Conservation (phyloP, 2,113 vertebrate genomes). For the Dolichotis patagonum region DNA sequence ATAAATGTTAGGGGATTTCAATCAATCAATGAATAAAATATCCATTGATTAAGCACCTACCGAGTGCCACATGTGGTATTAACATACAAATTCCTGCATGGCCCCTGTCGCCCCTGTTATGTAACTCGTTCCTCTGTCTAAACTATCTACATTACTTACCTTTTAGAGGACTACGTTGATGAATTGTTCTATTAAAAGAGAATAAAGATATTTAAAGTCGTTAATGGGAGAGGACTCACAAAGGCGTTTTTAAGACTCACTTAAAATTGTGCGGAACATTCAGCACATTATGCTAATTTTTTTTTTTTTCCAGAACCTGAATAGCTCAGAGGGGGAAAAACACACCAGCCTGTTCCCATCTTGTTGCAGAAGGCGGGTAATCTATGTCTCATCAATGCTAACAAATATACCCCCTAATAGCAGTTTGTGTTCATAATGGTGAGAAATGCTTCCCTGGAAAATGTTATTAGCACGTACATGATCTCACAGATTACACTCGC, state of each 20-base stretch:
- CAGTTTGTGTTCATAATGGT: conserved; percentile 68
- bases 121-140: conserved; percentile 61
- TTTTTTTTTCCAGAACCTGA: conserved; percentile 49
- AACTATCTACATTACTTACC: conserved; percentile 85
- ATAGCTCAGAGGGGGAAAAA: background rate
- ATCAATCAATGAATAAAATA: conserved; percentile 76
- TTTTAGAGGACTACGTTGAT: conserved; percentile 81
- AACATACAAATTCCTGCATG: conserved; percentile 77
- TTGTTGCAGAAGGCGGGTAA: background rate
- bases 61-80: conserved; percentile 59
- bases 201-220: conserved; percentile 82
- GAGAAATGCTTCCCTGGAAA: conserved; percentile 71
- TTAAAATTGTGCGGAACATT: background rate
- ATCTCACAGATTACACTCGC: conserved; percentile 58
- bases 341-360: background rate
- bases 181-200: conserved; percentile 85
- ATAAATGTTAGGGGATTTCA: conserved; percentile 72
- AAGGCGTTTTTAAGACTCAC: conserved; percentile 72
- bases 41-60: conserved; percentile 64
- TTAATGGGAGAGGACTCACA: conserved; percentile 73
- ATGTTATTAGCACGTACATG: conserved; percentile 74
- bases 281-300: conserved; percentile 58
- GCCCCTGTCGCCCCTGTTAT: conserved; percentile 80
- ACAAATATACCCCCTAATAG: conserved; percentile 71
- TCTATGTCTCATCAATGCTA: conserved; percentile 41